phyloP scores from a whole-genome alignment of 2,797 vertebrate genomes.

The Syngnathus rostellatus region DNA sequence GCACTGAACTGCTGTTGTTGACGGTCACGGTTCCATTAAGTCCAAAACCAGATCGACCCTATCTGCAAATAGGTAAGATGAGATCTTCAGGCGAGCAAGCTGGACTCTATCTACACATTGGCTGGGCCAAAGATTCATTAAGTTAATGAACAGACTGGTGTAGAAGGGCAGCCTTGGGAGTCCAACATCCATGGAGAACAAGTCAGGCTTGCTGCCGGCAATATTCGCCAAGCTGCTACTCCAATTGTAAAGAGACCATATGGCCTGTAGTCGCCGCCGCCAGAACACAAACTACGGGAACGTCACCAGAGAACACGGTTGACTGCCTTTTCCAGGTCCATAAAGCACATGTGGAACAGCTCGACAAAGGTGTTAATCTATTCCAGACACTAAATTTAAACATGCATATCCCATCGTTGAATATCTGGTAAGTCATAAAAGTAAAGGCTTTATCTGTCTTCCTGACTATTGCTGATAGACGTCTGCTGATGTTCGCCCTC shows the following conservation, averaged over 20 bases:
- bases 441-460: background rate
- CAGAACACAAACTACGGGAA: background rate
- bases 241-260: background rate
- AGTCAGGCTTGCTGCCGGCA: background rate
- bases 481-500: background rate
- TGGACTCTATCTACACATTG: background rate
- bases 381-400: background rate
- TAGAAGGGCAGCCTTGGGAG: background rate
- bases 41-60: too few relatives aligned
- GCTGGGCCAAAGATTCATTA: background rate
- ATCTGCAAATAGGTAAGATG: background rate
- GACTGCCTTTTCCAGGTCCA: background rate
- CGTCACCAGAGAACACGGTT: background rate
- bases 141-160: background rate
- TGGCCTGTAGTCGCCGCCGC: background rate
- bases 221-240: background rate
- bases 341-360: background rate
- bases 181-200: background rate
- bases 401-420: background rate
- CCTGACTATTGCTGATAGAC: background rate
- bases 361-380: background rate
- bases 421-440: background rate
- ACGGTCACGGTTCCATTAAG: too few relatives aligned
- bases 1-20: too few relatives aligned
- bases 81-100: background rate